These are phyloP conservation scores for Bolinopsis microptera DNA, from an alignment of 37 sponge, comb jelly and placozoan species.

Conservation along the genomic window DNA sequence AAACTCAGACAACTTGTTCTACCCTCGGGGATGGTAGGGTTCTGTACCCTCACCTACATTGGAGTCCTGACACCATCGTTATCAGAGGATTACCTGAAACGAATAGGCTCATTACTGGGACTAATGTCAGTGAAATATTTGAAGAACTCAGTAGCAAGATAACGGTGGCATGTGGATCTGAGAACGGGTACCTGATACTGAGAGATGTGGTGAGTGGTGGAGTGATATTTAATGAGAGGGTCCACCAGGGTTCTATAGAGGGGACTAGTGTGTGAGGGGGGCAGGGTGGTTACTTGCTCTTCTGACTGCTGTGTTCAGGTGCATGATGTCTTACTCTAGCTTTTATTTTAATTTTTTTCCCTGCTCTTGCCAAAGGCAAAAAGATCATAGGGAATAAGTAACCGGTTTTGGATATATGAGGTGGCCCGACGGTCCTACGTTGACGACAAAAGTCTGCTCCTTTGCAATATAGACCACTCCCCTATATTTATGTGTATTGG, in stretches of 20 bases:
- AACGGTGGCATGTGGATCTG: neutral
- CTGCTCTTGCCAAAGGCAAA: too few species aligned
- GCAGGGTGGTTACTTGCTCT: conserved; percentile 5
- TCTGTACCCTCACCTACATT: conserved; percentile 33
- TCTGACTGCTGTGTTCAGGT: conserved; percentile 41
- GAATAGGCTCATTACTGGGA: neutral
- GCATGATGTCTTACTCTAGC: neutral
- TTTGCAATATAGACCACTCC: too few species aligned
- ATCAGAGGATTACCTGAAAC: neutral
- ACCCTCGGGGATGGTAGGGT: neutral
- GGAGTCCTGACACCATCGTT: neutral
- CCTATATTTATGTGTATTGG: too few species aligned
- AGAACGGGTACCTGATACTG: conserved; percentile 20
- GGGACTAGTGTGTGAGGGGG: neutral
- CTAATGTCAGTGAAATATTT: neutral
- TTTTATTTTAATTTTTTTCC: neutral
- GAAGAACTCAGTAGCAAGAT: neutral
- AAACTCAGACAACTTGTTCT: neutral
- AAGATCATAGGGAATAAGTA: too few species aligned
- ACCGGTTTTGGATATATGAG: too few species aligned
- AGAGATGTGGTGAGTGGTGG: conserved; percentile 29
- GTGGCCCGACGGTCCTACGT: too few species aligned
- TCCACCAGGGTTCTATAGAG: conserved; percentile 55
- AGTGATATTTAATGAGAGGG: conserved; percentile 2
- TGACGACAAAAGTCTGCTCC: too few species aligned